Base-by-base conservation (phyloP, 2,113 vertebrate genomes). In the Motacilla tschutschensis region DNA sequence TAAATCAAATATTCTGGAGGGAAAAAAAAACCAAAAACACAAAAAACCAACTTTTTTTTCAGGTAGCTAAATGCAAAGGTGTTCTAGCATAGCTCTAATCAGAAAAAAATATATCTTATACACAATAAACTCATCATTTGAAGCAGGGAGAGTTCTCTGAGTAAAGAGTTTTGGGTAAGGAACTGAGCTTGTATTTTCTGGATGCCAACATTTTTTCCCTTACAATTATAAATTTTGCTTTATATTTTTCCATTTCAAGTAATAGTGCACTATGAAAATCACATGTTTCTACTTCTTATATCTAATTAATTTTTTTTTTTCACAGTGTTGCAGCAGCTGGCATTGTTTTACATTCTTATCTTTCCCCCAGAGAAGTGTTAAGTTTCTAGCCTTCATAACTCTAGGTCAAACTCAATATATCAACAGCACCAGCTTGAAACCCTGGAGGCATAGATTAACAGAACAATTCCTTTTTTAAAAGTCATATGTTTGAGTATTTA, bases 61-160 rank as follows among this genome's bases (percentile, higher is more conserved):
- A 24, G 5, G 5, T 43, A 67, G 74, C 31, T 72, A 7, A 35
- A n/a, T n/a, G 9, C 9, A 58, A 38, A 58, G 7, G 3, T 26
- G 8, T 54, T 88, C 29, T 53, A 50, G 9, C 46, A 24, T 6
- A 66, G 8, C 11, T 66, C 12, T 10, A 43, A 43, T 10, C 3
- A 47, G 16, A 9, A 91, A 79, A 18, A 18, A 44, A 25, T 41
- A 26, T 10, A 13, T 65, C 88, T 91, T 79, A 69, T 87, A 65
- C 60, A 62, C 54, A 91, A 95, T 89, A 73, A 87, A 88, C 36
- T 90, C 93, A 36, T 88, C 21, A 80, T 64, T 77, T 83, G 51
- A 92, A 86, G 38, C 13, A 19, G 15, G 40, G 17, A 40, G 24
- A 38, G 38, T 78, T 73, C 17, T 72, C 76, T 41, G 35, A 78